A percentile compares a stretch with the other conserved stretches of the same genome.
phyloP scores from a whole-genome alignment of 2,888 invertebrate species.

The Melanchra persicariae region DNA sequence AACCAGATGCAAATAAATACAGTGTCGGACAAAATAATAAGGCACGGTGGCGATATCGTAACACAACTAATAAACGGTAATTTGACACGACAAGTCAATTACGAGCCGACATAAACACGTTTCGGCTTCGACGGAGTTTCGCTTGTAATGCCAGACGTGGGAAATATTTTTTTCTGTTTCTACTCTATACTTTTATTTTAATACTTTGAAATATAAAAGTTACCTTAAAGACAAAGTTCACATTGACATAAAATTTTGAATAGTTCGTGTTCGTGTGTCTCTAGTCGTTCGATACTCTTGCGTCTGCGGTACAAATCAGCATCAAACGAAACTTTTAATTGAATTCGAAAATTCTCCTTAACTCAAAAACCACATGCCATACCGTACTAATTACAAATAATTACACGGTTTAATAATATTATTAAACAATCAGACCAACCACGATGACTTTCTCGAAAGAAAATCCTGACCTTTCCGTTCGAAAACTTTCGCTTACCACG shows the following conservation, averaged over 20 bases:
- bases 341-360: constrained; percentile 12
- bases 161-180: constrained; percentile 72
- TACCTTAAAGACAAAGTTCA: not conserved
- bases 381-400: constrained; percentile 38
- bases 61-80: constrained; percentile 88
- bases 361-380: constrained; percentile 8
- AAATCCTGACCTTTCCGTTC: constrained; percentile 66
- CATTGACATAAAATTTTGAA: not conserved
- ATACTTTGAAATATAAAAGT: not conserved
- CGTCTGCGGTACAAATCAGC: not conserved
- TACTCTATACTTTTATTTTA: constrained; percentile 11
- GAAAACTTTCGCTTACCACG: constrained; percentile 76
- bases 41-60: constrained; percentile 83
- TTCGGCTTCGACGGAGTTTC: constrained; percentile 83
- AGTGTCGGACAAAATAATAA: constrained; percentile 83
- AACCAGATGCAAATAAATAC: constrained; percentile 81
- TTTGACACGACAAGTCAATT: constrained; percentile 90
- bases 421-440: constrained; percentile 55
- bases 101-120: constrained; percentile 86
- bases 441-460: constrained; percentile 58
- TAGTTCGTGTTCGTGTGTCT: too few species aligned
- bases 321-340: constrained; percentile 17
- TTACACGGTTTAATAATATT: constrained; percentile 48
- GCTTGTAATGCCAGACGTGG: constrained; percentile 80
- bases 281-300: not conserved